These are phyloP conservation scores for Diploscapter pachys DNA, from an alignment of 1,140 invertebrate genomes.

Conservation along the genomic window DNA sequence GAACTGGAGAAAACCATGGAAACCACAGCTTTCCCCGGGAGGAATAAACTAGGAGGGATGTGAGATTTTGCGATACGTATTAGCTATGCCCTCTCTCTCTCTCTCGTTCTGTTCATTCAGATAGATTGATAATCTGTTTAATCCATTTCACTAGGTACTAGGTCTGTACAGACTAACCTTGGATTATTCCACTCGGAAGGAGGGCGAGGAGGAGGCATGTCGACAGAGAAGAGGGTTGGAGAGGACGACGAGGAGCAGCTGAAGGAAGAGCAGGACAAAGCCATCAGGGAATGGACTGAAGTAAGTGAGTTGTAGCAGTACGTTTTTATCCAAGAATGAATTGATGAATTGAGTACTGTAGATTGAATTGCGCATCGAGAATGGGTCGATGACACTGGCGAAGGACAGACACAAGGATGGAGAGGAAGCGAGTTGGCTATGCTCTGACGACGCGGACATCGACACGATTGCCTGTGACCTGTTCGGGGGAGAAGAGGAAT, in stretches of 20 bases:
- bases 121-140: too few relatives aligned
- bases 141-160: too few relatives aligned
- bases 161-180: too few relatives aligned
- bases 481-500: not conserved
- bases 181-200: too few relatives aligned
- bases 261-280: conserved; percentile 16
- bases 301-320: not conserved
- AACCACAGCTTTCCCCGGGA: too few relatives aligned
- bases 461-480: not conserved
- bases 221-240: too few relatives aligned
- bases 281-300: conserved; percentile 14
- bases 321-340: not conserved
- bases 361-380: conserved; percentile 7
- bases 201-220: too few relatives aligned
- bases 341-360: not conserved
- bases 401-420: not conserved
- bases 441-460: not conserved
- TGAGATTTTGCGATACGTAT: too few relatives aligned
- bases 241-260: not conserved
- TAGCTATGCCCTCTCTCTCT: too few relatives aligned
- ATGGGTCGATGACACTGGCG: not conserved
- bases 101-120: too few relatives aligned
- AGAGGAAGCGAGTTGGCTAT: conserved; percentile 3
- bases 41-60: too few relatives aligned
- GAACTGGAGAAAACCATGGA: too few relatives aligned